Percentiles rank a stretch among this genome's conserved stretches.
Conservation (phyloP, 64 coral and sea anemone genomes). For the Pocillopora damicornis region DNA sequence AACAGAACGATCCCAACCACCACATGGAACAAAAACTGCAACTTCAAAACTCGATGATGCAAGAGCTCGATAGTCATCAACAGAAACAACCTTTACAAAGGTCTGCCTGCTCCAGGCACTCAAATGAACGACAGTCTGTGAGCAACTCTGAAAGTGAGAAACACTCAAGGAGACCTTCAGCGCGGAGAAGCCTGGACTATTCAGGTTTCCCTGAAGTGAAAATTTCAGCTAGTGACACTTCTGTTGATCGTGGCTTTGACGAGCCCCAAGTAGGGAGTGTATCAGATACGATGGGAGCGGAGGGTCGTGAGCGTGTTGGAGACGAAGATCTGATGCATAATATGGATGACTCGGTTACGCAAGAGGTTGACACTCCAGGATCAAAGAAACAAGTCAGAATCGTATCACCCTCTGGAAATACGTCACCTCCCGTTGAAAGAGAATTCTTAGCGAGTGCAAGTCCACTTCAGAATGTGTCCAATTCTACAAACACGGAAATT, state of each 20-base stretch:
- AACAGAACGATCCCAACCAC: slow-evolving; percentile 67
- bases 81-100: neutral
- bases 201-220: slow-evolving; percentile 3
- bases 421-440: neutral
- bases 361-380: neutral
- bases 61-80: slow-evolving; percentile 61
- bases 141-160: slow-evolving; percentile 6
- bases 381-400: slow-evolving; percentile 80
- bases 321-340: slow-evolving; percentile 1
- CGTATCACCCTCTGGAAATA: slow-evolving; percentile 37
- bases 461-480: neutral
- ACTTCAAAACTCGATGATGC: slow-evolving; percentile 73
- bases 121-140: slow-evolving; percentile 17
- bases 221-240: neutral
- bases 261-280: neutral
- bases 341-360: slow-evolving; percentile 3
- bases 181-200: slow-evolving; percentile 51
- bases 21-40: slow-evolving; percentile 64
- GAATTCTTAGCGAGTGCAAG: neutral
- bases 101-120: neutral
- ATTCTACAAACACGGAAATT: neutral
- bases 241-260: neutral
- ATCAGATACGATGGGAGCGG: neutral
- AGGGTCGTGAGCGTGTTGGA: neutral
- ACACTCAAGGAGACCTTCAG: neutral